phyloP scores from a whole-genome alignment of 2,113 vertebrate genomes.

The Tyrannus savana region DNA sequence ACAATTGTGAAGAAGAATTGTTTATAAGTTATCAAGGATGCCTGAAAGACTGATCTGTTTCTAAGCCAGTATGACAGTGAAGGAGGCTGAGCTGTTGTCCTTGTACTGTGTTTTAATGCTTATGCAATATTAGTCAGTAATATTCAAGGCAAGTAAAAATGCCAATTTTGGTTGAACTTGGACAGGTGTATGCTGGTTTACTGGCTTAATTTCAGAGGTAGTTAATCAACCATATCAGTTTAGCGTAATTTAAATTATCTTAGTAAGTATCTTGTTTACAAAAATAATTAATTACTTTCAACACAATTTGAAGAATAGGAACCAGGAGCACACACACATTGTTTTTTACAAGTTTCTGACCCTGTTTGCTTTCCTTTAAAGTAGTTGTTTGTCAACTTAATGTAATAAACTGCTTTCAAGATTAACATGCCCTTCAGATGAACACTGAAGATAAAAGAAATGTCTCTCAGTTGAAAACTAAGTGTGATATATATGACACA shows the following conservation, averaged over 20 bases:
- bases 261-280: background rate
- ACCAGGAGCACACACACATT: background rate
- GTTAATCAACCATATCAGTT: background rate
- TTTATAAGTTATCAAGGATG: constrained; percentile 28
- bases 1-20: constrained; percentile 28
- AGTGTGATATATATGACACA: background rate
- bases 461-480: background rate
- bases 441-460: background rate
- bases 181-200: background rate
- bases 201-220: background rate
- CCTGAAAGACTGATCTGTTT: constrained; percentile 32
- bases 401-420: background rate
- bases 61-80: background rate
- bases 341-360: background rate
- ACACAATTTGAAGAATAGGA: background rate
- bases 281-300: background rate
- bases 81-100: background rate
- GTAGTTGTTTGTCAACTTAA: background rate
- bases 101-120: background rate
- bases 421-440: background rate
- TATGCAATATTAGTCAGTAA: background rate
- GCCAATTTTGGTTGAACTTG: background rate
- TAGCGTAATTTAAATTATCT: background rate
- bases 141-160: background rate
- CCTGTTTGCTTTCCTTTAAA: background rate